Percentiles rank a stretch among this genome's conserved stretches.
Conservation (phyloP, 2,797 vertebrate genomes). For the Crenuchus spilurus region DNA sequence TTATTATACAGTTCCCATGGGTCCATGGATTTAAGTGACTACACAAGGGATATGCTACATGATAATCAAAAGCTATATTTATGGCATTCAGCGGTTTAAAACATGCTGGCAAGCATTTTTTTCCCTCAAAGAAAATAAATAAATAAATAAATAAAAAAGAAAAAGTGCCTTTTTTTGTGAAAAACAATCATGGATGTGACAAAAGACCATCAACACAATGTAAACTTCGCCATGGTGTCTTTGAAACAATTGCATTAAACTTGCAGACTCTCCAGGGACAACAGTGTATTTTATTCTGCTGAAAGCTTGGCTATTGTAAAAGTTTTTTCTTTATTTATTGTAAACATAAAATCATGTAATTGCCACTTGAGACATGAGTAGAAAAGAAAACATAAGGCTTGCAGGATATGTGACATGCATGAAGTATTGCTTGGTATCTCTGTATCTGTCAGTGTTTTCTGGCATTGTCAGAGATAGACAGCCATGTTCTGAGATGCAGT, state of each 20-base stretch:
- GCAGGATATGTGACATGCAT: conserved; percentile 44
- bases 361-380: conserved; percentile 27
- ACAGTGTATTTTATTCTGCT: conserved; percentile 20
- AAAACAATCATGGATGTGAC: conserved; percentile 48
- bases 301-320: conserved; percentile 32
- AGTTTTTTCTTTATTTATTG: conserved; percentile 25
- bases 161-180: conserved; percentile 41
- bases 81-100: conserved; percentile 63
- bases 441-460: conserved; percentile 3
- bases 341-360: conserved; percentile 36
- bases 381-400: conserved; percentile 51
- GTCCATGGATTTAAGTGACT: conserved; percentile 57
- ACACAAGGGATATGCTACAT: conserved; percentile 65
- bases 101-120: conserved; percentile 64
- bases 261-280: conserved; percentile 43
- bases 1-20: conserved; percentile 66
- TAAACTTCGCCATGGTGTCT: conserved; percentile 41
- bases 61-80: conserved; percentile 63
- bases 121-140: conserved; percentile 40
- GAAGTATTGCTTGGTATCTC: conserved; percentile 36
- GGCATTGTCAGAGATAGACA: conserved; percentile 16
- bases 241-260: conserved; percentile 32
- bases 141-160: conserved; percentile 28
- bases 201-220: conserved; percentile 36
- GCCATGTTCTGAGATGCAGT: neutral